Conservation (phyloP, 2,888 invertebrate species). For the Noctua pronuba region DNA sequence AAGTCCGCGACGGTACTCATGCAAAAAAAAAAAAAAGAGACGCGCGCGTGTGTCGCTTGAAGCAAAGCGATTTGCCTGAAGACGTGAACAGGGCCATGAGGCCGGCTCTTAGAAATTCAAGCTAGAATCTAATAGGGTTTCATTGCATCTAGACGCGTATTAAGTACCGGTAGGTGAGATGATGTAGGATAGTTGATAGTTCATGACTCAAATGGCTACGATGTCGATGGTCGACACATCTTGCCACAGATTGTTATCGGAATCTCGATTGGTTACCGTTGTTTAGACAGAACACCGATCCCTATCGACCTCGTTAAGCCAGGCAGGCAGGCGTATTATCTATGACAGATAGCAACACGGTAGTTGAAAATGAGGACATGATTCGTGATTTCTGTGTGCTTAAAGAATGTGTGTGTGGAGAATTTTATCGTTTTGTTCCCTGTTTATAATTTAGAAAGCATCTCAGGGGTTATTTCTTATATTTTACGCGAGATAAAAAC, state of each 20-base stretch:
- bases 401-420: too few species aligned
- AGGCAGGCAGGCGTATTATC: conserved; percentile 6
- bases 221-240: neutral
- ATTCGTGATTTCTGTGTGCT: neutral
- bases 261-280: conserved; percentile 24
- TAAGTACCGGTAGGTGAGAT: neutral
- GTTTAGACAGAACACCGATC: conserved; percentile 23
- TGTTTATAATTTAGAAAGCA: neutral
- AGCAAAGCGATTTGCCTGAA: neutral
- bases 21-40: neutral
- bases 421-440: neutral
- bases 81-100: neutral
- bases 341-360: conserved; percentile 2
- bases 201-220: neutral
- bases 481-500: neutral
- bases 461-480: neutral
- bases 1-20: neutral
- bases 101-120: neutral
- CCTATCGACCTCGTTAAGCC: conserved; percentile 15
- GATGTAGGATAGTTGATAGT: neutral
- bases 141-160: conserved; percentile 20
- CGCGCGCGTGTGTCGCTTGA: neutral
- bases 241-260: conserved; percentile 9
- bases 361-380: neutral
- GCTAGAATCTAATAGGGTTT: neutral